Evolutionary conservation across 1,140 invertebrate genomes (phyloP).

Genomic region (Achroia grisella): DNA sequence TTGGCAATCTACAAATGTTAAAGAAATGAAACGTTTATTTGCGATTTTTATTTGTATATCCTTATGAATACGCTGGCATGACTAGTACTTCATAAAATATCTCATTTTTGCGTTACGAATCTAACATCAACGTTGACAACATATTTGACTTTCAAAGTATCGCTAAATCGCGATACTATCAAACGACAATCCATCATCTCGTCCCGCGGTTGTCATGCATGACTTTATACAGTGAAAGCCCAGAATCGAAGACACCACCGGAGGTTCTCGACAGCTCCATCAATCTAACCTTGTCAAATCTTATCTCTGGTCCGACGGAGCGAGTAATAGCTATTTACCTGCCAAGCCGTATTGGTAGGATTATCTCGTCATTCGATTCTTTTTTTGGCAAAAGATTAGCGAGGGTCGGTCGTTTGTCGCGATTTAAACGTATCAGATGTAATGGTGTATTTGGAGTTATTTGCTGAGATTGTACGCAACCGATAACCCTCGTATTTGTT

Average conservation of each 20-base stretch:
- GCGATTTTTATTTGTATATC: background rate
- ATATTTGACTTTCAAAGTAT: background rate
- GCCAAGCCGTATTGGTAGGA: conserved; percentile 33
- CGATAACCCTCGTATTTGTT: too few species aligned
- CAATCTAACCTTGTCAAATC: conserved; percentile 56
- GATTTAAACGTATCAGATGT: conserved; percentile 7
- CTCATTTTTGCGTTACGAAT: background rate
- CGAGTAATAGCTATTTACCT: conserved; percentile 68
- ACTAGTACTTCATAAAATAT: background rate
- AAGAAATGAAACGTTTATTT: background rate
- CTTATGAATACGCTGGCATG: background rate
- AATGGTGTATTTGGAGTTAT: background rate
- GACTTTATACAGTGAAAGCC: conserved; percentile 39
- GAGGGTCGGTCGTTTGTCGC: conserved; percentile 24
- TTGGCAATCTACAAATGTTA: background rate
- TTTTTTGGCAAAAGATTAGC: conserved; percentile 36
- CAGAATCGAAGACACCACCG: conserved; percentile 47
- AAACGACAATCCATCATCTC: conserved; percentile 17
- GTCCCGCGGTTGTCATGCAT: conserved; percentile 25
- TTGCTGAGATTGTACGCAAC: too few species aligned
- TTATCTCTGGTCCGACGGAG: conserved; percentile 52
- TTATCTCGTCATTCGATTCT: conserved; percentile 45
- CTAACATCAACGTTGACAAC: background rate
- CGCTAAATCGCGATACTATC: conserved; percentile 6
- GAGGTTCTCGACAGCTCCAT: conserved; percentile 32